Conservation (phyloP, 1,140 invertebrate species). For the Battus philenor region DNA sequence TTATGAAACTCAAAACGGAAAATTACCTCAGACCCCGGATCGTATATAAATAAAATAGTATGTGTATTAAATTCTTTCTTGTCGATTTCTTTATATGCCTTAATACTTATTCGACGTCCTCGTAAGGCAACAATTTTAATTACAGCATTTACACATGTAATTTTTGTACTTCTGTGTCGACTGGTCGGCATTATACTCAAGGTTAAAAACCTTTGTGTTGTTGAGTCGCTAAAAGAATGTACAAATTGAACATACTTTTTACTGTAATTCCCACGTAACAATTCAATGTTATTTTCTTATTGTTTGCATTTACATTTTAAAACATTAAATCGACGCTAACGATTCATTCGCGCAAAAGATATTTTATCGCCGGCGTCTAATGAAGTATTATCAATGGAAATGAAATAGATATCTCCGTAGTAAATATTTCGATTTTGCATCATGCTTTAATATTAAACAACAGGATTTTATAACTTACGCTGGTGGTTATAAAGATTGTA, state of each 20-base stretch:
- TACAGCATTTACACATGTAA: not conserved
- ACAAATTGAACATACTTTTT: too few species aligned
- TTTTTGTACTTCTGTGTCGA: constrained; percentile 4
- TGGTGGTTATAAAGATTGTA: not conserved
- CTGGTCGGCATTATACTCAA: constrained; percentile 1
- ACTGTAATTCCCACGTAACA: not conserved
- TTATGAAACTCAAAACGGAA: too few species aligned
- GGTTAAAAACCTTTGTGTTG: constrained; percentile 9
- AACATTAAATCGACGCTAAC: not conserved
- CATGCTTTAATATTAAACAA: not conserved
- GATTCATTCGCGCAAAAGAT: not conserved
- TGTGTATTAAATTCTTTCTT: too few species aligned
- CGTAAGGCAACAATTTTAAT: not conserved
- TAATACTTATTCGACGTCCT: too few species aligned
- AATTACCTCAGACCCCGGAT: too few species aligned
- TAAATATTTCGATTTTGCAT: not conserved
- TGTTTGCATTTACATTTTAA: not conserved
- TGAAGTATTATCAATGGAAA: constrained; percentile 11
- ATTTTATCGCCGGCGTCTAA: not conserved
- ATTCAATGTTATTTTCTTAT: not conserved
- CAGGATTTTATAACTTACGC: not conserved
- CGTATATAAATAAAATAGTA: too few species aligned
- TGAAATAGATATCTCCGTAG: constrained; percentile 1
- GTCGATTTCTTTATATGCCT: too few species aligned
- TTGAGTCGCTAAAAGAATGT: not conserved